Evolutionary conservation across 2,113 vertebrate species (phyloP).

Genomic region (Myanophis thanlyinensis): DNA sequence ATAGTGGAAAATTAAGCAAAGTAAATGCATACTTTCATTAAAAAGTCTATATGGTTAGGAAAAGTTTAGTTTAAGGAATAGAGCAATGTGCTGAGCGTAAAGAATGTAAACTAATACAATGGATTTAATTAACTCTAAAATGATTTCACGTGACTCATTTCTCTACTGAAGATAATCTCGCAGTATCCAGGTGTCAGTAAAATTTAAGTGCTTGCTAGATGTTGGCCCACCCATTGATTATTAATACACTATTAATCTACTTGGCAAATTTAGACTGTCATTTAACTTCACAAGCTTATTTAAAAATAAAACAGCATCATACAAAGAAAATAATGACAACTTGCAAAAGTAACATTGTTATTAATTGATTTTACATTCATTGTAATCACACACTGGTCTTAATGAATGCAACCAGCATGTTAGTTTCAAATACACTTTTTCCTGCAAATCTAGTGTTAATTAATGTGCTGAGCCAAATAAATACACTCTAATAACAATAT

Average conservation of each 20-base stretch:
- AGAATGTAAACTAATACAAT: background rate
- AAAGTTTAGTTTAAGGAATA: background rate
- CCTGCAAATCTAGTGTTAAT: constrained; percentile 68
- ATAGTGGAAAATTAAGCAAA: background rate
- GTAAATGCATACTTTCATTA: background rate
- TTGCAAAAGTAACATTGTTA: constrained; percentile 77
- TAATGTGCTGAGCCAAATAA: constrained; percentile 54
- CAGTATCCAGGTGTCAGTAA: constrained; percentile 56
- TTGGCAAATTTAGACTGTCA: constrained; percentile 70
- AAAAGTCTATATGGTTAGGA: background rate
- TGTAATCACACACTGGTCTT: constrained; percentile 75
- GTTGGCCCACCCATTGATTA: constrained; percentile 69
- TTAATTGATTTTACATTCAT: constrained; percentile 80
- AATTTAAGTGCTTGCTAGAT: constrained; percentile 66
- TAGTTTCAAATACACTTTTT: constrained; percentile 58
- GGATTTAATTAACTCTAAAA: constrained; percentile 60
- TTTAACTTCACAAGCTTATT: constrained; percentile 73
- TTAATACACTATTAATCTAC: constrained; percentile 77
- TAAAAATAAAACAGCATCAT: constrained; percentile 74
- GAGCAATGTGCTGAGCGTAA: background rate
- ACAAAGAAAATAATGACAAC: constrained; percentile 78
- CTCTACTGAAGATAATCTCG: constrained; percentile 55
- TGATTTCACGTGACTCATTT: constrained; percentile 25
- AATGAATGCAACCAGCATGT: constrained; percentile 74
- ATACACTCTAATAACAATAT: background rate